These are phyloP conservation scores for Pseudochromis fuscus DNA, from an alignment of 2,797 vertebrate genomes.

Conservation along the genomic window DNA sequence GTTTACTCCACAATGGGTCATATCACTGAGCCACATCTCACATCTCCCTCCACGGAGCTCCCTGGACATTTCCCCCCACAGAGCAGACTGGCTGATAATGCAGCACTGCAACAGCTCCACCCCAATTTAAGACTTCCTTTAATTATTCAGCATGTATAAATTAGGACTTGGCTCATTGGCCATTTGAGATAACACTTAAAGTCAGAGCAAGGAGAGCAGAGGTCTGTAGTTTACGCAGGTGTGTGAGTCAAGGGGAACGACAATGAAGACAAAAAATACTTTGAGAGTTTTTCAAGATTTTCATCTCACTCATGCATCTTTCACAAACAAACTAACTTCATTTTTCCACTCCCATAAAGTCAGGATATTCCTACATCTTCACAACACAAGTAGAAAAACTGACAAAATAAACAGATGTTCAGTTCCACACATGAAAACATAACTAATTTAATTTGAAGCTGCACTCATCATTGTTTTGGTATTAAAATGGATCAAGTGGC, in stretches of 20 bases:
- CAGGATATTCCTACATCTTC: no score
- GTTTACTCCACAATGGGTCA: neutral
- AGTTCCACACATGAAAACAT: no score
- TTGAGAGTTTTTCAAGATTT: no score
- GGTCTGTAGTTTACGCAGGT: neutral
- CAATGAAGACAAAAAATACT: no score
- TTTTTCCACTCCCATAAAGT: no score
- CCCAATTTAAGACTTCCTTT: neutral
- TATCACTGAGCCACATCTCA: neutral
- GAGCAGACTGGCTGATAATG: slow-evolving; percentile 3
- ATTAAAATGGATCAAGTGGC: neutral
- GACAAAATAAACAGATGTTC: no score
- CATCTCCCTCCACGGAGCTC: neutral
- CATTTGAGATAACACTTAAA: neutral
- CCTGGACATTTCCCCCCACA: neutral
- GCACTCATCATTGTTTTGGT: no score
- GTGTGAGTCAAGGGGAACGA: no score
- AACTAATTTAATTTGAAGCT: no score
- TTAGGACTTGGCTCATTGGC: neutral
- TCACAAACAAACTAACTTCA: no score
- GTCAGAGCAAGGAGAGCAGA: neutral
- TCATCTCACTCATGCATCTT: no score
- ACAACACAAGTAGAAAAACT: no score
- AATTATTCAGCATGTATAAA: neutral
- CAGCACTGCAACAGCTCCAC: neutral